phyloP scores from a whole-genome alignment of 2,797 vertebrate species.

The Hoplostethus atlanticus region DNA sequence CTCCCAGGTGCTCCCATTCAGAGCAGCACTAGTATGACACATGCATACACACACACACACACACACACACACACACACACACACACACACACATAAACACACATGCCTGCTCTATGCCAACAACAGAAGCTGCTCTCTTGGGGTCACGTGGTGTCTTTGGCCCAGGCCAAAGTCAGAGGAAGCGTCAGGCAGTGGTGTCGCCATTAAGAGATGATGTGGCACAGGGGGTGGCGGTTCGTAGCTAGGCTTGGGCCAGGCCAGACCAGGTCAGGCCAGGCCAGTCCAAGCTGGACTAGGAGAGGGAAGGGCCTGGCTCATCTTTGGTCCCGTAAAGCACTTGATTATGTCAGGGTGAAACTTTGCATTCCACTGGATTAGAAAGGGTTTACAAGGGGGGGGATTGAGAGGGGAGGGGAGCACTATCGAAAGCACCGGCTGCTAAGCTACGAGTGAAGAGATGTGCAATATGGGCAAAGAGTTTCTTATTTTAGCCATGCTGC shows the following conservation, averaged over 20 bases:
- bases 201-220: conserved; percentile 79
- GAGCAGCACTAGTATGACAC: conserved; percentile 37
- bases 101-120: conserved; percentile 49
- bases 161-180: conserved; percentile 60
- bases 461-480: conserved; percentile 68
- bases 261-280: conserved; percentile 15
- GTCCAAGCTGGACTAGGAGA: conserved; percentile 47
- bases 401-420: conserved; percentile 22
- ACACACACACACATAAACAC: conserved; percentile 12
- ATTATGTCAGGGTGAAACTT: conserved; percentile 68
- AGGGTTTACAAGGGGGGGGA: conserved; percentile 26
- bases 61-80: conserved; percentile 17
- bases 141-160: conserved; percentile 56
- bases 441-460: conserved; percentile 75
- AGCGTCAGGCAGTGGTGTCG: conserved; percentile 83
- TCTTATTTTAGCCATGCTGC: conserved; percentile 73
- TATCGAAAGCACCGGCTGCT: conserved; percentile 73
- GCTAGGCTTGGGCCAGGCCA: conserved; percentile 43
- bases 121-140: conserved; percentile 58
- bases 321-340: conserved; percentile 84
- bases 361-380: conserved; percentile 51
- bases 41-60: conserved; percentile 39
- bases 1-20: conserved; percentile 16
- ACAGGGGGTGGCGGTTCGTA: conserved; percentile 71
- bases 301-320: conserved; percentile 68